Evolutionary conservation across 2,797 vertebrate genomes (phyloP), one percentile per base, ranked within the genome.

Genomic region (Amblyopsis hoosieri): DNA sequence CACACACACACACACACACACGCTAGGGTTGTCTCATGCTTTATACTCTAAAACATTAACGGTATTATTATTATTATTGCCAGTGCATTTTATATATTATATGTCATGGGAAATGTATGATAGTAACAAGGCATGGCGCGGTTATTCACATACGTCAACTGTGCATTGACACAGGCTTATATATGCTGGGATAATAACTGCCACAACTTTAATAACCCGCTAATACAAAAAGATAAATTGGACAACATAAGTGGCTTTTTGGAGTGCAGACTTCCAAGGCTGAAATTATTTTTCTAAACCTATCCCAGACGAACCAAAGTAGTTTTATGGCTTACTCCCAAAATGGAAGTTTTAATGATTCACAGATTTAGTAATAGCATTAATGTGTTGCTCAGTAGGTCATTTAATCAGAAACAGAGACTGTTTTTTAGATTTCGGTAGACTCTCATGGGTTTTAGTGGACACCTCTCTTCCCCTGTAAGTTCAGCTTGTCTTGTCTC

Each of bases 401-500:
- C 37, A 47, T n/a, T 2, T 9, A 15, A 5, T 56, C 33, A 15
- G 42, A 57, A 57, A 57, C 14, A 31, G 46, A 45, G 57, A 49
- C 57, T 50, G 31, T 61, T 67, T 61, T 15, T 23, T 51, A 50
- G 11, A 23, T 54, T 57, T 50, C 46, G 5, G 55, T 19, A 45
- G 63, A 66, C 23, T 45, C 49, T 57, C 52, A 29, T 14, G 8
- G 42, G 9, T 3, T 48, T 59, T 11, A 29, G n/a, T 54, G 15
- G 17, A 5, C 19, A 23, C 12, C 17, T 0, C 45, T 47, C 45
- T 67, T 69, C 48, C 71, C 47, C 17, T 65, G 45, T 66, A 71
- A 74, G 60, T 54, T 14, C 19, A 23, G 2, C 45, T 80, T 55
- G 55, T 57, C 5, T 57, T 59, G 37, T 50, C 60, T 47, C 33